Conservation (phyloP, 2,888 invertebrate species). For the Morinoia aosen region DNA sequence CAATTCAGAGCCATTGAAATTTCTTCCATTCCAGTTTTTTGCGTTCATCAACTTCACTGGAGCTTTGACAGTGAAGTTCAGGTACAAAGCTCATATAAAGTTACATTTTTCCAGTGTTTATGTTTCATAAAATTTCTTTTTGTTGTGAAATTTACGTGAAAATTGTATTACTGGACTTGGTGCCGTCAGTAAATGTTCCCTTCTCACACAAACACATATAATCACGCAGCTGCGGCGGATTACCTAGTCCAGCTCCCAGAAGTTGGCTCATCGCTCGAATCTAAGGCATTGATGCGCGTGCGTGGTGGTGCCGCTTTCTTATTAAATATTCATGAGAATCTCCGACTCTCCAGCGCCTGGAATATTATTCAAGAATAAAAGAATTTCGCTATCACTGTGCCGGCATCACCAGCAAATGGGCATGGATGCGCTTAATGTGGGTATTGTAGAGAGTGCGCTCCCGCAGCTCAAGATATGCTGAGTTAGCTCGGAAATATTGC, state of each 20-base stretch:
- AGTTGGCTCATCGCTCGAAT: background rate
- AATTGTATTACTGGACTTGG: background rate
- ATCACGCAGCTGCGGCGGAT: background rate
- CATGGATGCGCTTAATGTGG: background rate
- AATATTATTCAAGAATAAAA: constrained; percentile 24
- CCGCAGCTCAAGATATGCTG: background rate
- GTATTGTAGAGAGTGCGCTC: background rate
- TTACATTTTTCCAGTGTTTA: background rate
- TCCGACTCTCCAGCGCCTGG: background rate
- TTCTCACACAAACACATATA: background rate
- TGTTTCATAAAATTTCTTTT: background rate
- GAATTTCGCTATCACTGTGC: background rate
- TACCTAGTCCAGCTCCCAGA: background rate
- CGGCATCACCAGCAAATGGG: background rate
- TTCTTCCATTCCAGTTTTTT: background rate
- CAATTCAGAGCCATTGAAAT: background rate
- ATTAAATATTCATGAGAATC: constrained; percentile 40
- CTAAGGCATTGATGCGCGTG: background rate
- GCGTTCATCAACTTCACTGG: background rate
- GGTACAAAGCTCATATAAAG: background rate
- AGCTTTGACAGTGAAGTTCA: background rate
- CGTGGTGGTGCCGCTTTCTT: background rate
- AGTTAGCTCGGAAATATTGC: background rate
- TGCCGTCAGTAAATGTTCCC: background rate
- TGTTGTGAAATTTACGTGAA: background rate